phyloP scores from a whole-genome alignment of 2,113 vertebrate genomes.

The Grantiella picta region DNA sequence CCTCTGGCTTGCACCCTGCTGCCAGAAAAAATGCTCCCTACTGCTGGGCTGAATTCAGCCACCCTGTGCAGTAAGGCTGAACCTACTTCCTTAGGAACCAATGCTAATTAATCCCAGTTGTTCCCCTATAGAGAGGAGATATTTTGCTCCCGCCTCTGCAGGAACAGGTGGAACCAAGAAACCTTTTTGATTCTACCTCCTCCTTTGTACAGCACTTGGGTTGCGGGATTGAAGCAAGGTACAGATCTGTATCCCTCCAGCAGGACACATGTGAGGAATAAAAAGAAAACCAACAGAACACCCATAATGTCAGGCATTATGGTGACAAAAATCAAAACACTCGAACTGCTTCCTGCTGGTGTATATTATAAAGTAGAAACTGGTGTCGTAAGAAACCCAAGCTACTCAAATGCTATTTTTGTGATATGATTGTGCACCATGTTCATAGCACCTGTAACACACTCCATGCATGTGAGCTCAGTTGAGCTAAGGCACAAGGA shows the following conservation, averaged over 20 bases:
- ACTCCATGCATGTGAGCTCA: rapidly evolving
- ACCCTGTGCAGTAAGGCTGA: background rate
- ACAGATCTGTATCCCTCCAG: background rate
- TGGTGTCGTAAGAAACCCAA: background rate
- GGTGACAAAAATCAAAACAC: background rate
- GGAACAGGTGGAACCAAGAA: background rate
- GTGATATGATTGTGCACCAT: background rate
- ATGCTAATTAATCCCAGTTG: background rate
- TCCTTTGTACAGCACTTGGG: background rate
- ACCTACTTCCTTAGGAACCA: background rate
- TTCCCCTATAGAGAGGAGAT: background rate
- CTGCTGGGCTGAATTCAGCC: background rate
- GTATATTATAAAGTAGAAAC: background rate
- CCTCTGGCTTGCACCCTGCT: background rate
- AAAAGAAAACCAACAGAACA: background rate
- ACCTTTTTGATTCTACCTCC: background rate
- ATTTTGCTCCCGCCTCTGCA: background rate
- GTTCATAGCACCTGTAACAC: background rate
- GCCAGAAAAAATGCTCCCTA: background rate
- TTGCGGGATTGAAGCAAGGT: background rate
- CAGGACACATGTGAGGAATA: background rate
- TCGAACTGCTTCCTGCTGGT: background rate
- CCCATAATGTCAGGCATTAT: background rate
- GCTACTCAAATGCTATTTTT: background rate
- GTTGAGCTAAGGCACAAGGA: background rate